phyloP scores from a whole-genome alignment of 2,888 invertebrate genomes.

The Oligia fasciuncula region DNA sequence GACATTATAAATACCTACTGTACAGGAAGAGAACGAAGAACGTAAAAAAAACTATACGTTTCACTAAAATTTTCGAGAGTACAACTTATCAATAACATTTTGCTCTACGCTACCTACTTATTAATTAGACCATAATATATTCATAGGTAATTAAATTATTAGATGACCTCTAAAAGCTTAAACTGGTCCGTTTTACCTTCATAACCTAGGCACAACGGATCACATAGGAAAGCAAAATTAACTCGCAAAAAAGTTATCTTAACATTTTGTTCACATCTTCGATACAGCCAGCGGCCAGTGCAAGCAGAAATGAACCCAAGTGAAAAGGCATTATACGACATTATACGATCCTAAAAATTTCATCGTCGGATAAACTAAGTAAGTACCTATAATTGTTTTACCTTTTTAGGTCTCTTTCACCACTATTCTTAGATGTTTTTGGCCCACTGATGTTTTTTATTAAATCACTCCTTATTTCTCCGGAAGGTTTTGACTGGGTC shows the following conservation, averaged over 20 bases:
- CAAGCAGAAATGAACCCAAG: neutral
- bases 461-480: neutral
- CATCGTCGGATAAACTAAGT: too few species aligned
- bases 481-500: neutral
- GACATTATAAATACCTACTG: neutral
- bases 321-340: too few species aligned
- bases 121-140: neutral
- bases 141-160: neutral
- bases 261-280: neutral
- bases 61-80: neutral
- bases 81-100: neutral
- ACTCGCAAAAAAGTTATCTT: neutral
- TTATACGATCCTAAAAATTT: neutral
- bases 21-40: neutral
- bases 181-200: neutral
- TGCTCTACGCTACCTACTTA: neutral
- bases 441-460: neutral
- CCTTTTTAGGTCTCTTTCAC: neutral
- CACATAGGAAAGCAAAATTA: neutral
- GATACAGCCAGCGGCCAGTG: too few species aligned
- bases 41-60: neutral
- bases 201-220: neutral
- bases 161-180: neutral
- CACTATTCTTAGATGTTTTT: neutral
- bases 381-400: neutral